Evolutionary conservation across 1,140 invertebrate genomes (phyloP), one percentile per base, ranked within the genome.

Genomic region (Phymorhynchus buccinoides): DNA sequence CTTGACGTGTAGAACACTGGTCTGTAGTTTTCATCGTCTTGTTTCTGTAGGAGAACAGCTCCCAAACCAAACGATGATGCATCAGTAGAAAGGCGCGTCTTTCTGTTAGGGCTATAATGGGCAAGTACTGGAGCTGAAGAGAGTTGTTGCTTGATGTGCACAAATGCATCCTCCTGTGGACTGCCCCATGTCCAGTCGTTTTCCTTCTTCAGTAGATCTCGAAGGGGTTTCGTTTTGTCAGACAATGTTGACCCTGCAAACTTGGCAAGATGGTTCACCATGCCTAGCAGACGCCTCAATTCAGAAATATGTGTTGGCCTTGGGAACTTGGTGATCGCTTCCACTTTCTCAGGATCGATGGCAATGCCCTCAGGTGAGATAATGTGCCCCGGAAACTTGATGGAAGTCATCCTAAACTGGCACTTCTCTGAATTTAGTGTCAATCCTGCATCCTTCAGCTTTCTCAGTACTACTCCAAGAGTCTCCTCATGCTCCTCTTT

Each of bases 381-480:
- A 16, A 84, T 39, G 39, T 86, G 85, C 2, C 88, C 87, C 32
- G 86, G 81, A 35, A 84, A 85, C 48, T 80, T 68, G n/a, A 86
- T 56, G 30, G 83, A 42, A 9, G 1, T 14, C 32, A 68, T 83
- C 18, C 42, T 6, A 81, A 93, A 91, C 35, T 89, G 75, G 88
- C 93, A 91, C 88, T 94, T 94, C 62, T 90, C 87, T 52, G 56
- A 62, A 78, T 93, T 93, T 2, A 93, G 62, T 32, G 52, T 88
- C 16, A 93, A 35, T 32, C 89, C 88, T 35, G 85, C 83, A 56
- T 88, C 86, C 68, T 88, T 18, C 0, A 92, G 84, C 39, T 68
- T 48, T 18, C 82, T 32, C 32, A 93, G 82, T 1, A 91, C 89
- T 80, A 85, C 56, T 37, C 86, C 71, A 7, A 92, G 62, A 32